Evolutionary conservation across 2,888 invertebrate genomes (phyloP), one percentile per base, ranked within the genome.

Genomic region (Lacanobia wlatinum): DNA sequence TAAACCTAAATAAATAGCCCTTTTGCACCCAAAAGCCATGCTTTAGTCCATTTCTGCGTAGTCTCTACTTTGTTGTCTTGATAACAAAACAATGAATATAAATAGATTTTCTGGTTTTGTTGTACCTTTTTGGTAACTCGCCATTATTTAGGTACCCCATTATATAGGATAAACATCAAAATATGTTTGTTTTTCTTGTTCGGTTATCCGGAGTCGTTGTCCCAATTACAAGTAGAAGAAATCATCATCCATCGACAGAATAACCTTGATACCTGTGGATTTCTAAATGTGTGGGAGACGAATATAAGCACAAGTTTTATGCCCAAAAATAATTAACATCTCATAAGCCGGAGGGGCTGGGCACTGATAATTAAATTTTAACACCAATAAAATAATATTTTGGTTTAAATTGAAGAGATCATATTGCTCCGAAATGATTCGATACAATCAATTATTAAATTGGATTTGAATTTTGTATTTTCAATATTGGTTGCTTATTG

Each of bases 1-100:
- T 58, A 28, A 38, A 65, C 58, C 68, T 64, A 68, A 80, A 74
- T 68, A 73, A 74, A 78, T 34, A 80, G 6, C 12, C 67, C 12
- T 69, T 52, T 64, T 12, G n/a, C 12, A 63, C 38, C 43, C 48
- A 38, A 66, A 53, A 53, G 2, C 53, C 10, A 38, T 9, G 23
- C 21, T 21, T 65, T 16, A 59, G 38, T 21, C 12, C 16, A 46
- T 52, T 80, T 12, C 9, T 14, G 43, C n/a, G 8, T 14, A 55
- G 12, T 46, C 18, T n/a, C n/a, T 6, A 21, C n/a, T 61, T 46
- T 28, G 60, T 56, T 65, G 21, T 50, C 4, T 12, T 52, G 38
- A 14, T 60, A 60, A 5, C 12, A 53, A 62, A n/a, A 55, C 40
- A 67, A 46, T 61, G 58, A 46, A 61, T 48, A 40, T 38, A 60